Base-by-base conservation (phyloP, 2,113 vertebrate species). In the Platanista minor region DNA sequence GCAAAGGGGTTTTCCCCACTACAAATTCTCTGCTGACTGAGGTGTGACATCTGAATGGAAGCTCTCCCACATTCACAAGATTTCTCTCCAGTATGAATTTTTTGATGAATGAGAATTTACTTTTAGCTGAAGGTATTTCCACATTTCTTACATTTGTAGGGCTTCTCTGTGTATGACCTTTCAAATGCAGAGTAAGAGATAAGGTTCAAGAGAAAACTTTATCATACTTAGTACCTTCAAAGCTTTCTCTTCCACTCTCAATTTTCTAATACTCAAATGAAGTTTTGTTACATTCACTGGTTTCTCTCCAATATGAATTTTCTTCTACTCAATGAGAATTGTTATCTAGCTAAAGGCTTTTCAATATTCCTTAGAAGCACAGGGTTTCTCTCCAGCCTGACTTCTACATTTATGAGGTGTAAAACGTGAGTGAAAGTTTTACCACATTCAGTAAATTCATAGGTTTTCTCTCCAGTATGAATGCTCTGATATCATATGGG, bases 11-110 rank as follows among this genome's bases (percentile, higher is more conserved):
- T 96, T 78, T 27, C 93, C 96, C 97, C 97, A 78, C 96, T 95
- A 78, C 91, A 92, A 78, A 77, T 90, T 85, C 36, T 97, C 87
- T 98, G 91, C 46, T 96, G 94, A 87, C 90, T 88, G 95, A 92
- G 94, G 41, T 95, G 90, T 97, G 97, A 97, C 96, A 97, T 97
- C 97, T 95, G 96, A 95, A 94, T 91, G 75, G 92, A 97, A 92
- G 94, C 46, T 96, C 90, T 90, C 82, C 81, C 69, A 92, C 84
- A 97, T 95, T 97, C 96, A 98, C 95, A 97, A 96, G 94, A 29
- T 77, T 95, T 90, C 54, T 93, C 61, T 97, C 87, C 92, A 90
- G 21, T 94, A 97, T 11, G 39, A 97, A 93, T 72, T 80, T 71
- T 71, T 21, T 93, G 92, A 84, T 27, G 64, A 96, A 62, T 61